These are phyloP conservation scores for Spodoptera litura DNA, from an alignment of 1,140 invertebrate species.

Conservation along the genomic window DNA sequence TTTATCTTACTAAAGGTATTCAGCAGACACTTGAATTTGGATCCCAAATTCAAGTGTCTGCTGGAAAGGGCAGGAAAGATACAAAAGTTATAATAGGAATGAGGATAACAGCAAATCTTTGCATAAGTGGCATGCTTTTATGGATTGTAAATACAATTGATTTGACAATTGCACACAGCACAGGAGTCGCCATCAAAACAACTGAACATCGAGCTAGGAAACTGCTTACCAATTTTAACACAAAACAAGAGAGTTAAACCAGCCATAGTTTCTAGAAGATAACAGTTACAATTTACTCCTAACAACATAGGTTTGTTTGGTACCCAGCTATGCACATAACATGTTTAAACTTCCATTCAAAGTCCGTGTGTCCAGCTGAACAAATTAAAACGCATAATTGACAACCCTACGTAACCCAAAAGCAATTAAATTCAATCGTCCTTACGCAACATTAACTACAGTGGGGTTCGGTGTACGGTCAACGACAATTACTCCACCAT, in stretches of 20 bases:
- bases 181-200: too few species aligned
- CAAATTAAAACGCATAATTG: slow-evolving; percentile 40
- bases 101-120: too few species aligned
- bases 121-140: too few species aligned
- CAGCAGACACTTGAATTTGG: too few species aligned
- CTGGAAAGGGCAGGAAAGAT: too few species aligned
- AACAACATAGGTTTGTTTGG: background rate
- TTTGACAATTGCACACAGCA: too few species aligned
- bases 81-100: too few species aligned
- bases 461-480: slow-evolving; percentile 31
- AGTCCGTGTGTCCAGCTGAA: background rate
- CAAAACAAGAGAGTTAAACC: background rate
- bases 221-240: background rate
- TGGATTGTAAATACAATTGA: too few species aligned
- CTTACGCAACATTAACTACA: slow-evolving; percentile 46
- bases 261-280: background rate
- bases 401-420: slow-evolving; percentile 27
- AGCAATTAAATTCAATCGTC: slow-evolving; percentile 49
- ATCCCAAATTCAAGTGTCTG: too few species aligned
- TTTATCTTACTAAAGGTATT: too few species aligned
- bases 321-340: background rate
- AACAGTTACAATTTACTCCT: background rate
- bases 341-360: slow-evolving; percentile 12
- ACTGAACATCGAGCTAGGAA: too few species aligned
- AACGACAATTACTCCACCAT: slow-evolving; percentile 10